Evolutionary conservation across 64 coral and sea anemone genomes (phyloP).

Genomic region (Platygyra sinensis): DNA sequence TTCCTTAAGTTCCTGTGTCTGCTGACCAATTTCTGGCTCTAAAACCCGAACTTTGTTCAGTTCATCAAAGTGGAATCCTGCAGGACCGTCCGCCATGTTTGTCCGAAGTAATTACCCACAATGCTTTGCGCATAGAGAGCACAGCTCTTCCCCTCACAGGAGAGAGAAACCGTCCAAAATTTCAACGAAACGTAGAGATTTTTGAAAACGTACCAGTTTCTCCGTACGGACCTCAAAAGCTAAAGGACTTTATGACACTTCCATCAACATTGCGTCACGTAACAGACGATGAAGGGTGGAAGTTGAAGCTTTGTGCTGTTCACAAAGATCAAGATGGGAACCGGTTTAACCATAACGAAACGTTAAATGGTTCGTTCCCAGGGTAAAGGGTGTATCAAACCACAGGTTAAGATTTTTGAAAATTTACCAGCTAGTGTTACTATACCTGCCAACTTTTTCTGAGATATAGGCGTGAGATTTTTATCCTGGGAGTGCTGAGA

Average conservation of each 20-base stretch:
- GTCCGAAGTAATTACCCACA: not conserved
- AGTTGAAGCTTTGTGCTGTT: not conserved
- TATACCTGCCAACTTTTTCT: too few species aligned
- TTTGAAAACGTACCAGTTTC: not conserved
- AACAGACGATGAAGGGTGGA: not conserved
- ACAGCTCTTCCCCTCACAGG: not conserved
- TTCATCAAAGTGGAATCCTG: constrained; percentile 96
- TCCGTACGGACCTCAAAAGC: not conserved
- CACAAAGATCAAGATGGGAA: not conserved
- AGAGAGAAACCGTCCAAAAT: not conserved
- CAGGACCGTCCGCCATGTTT: constrained; percentile 97
- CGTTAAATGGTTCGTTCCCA: not conserved
- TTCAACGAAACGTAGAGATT: not conserved
- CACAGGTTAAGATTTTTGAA: not conserved
- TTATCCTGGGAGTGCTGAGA: too few species aligned
- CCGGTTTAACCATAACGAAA: not conserved
- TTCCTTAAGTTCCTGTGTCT: constrained; percentile 94
- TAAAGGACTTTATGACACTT: too few species aligned
- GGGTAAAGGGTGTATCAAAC: not conserved
- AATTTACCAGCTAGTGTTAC: not conserved
- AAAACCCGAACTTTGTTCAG: constrained; percentile 97
- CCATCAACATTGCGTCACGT: not conserved
- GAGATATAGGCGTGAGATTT: too few species aligned
- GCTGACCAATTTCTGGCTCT: constrained; percentile 95
- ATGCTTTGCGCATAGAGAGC: not conserved